These are phyloP conservation scores for Chloropsis cyanopogon DNA, from an alignment of 2,113 vertebrate genomes.

Conservation along the genomic window DNA sequence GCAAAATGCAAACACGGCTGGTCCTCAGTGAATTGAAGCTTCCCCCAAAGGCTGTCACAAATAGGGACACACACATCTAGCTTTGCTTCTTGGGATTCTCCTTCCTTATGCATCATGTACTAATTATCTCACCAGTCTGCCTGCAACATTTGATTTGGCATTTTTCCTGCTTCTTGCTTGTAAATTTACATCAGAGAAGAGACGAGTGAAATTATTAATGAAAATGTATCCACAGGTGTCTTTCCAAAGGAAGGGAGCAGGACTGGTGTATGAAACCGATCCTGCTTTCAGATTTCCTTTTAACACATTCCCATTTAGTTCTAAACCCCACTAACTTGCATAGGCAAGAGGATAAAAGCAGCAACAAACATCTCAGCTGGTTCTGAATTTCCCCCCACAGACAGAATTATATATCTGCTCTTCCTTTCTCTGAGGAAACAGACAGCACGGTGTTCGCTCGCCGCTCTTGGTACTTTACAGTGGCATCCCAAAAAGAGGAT, in stretches of 20 bases:
- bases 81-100: not conserved
- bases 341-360: not conserved
- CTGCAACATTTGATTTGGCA: constrained; percentile 7
- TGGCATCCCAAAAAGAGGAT: not conserved
- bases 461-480: not conserved
- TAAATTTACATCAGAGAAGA: constrained; percentile 1
- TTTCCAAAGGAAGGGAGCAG: not conserved
- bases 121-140: constrained; percentile 10
- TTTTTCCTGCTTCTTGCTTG: not conserved
- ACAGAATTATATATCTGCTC: not conserved
- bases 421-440: not conserved
- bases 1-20: constrained; percentile 13
- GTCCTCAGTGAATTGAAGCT: not conserved
- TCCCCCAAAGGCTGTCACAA: not conserved
- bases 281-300: not conserved
- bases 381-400: not conserved
- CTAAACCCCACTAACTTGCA: not conserved
- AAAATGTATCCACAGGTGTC: constrained; percentile 5
- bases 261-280: not conserved
- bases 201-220: constrained; percentile 7
- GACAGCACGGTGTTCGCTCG: accelerated
- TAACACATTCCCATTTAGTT: not conserved
- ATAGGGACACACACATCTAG: not conserved
- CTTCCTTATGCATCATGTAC: not conserved
- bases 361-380: not conserved